Conservation (phyloP, 2,797 vertebrate genomes). For the Hyperoplus immaculatus region DNA sequence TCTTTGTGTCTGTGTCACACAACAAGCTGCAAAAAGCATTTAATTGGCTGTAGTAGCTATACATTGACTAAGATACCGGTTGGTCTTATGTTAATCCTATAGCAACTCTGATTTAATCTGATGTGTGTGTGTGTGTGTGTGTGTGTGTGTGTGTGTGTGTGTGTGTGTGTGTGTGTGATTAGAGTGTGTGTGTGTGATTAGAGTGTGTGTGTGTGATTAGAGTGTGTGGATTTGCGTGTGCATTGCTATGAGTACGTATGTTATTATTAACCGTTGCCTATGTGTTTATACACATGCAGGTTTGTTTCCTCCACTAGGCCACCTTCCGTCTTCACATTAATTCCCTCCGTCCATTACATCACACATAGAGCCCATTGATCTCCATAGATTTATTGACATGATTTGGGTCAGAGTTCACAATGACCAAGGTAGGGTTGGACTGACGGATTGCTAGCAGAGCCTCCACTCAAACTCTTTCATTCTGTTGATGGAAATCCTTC, state of each 20-base stretch:
- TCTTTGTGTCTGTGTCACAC: constrained; percentile 28
- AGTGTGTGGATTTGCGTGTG: constrained; percentile 27
- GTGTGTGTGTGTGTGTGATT: neutral
- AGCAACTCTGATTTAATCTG: constrained; percentile 19
- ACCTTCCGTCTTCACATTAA: constrained; percentile 58
- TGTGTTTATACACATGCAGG: constrained; percentile 61
- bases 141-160: neutral
- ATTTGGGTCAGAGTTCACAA: constrained; percentile 79
- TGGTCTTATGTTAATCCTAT: constrained; percentile 12
- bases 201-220: neutral
- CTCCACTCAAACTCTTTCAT: constrained; percentile 39
- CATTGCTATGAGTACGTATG: constrained; percentile 9
- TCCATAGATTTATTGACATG: constrained; percentile 80
- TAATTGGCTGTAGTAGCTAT: neutral
- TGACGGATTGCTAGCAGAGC: constrained; percentile 55
- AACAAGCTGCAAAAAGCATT: constrained; percentile 6
- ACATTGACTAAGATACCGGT: neutral
- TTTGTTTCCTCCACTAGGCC: constrained; percentile 60
- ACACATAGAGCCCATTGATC: constrained; percentile 72
- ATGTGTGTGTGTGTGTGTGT: neutral
- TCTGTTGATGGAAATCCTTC: constrained; percentile 48
- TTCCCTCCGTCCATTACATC: constrained; percentile 65
- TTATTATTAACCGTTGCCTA: constrained; percentile 39
- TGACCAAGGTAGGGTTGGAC: constrained; percentile 68
- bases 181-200: constrained; percentile 14